These are phyloP conservation scores for Heterodera carotae DNA, from an alignment of 1,140 invertebrate species.

Conservation along the genomic window DNA sequence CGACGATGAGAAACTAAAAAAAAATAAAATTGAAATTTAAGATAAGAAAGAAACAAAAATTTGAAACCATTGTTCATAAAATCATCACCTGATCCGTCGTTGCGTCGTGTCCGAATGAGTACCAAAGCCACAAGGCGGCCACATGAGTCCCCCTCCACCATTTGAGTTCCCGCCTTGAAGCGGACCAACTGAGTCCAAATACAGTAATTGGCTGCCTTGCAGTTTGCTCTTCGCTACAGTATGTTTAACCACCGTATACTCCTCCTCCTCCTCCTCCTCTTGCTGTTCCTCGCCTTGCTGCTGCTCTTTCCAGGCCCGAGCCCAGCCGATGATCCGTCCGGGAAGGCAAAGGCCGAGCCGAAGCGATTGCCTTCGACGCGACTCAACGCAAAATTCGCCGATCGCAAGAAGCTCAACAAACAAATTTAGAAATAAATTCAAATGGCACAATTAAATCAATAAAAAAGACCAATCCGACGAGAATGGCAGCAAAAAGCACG, in stretches of 20 bases:
- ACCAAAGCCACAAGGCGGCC: not conserved
- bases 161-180: slow-evolving; percentile 8
- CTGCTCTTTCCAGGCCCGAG: not conserved
- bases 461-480: slow-evolving; percentile 51
- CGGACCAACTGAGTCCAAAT: slow-evolving; percentile 11
- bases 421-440: slow-evolving; percentile 23
- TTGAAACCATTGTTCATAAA: too few species aligned
- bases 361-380: slow-evolving; percentile 29
- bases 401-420: slow-evolving; percentile 40
- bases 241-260: not conserved
- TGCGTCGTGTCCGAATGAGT: slow-evolving; percentile 5
- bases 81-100: not conserved
- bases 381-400: slow-evolving; percentile 50
- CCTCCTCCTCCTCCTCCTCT: not conserved
- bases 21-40: not conserved
- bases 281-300: too few species aligned
- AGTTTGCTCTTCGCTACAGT: not conserved
- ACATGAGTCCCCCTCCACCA: not conserved
- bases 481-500: slow-evolving; percentile 55
- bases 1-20: not conserved
- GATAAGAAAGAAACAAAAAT: not conserved
- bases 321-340: slow-evolving; percentile 32
- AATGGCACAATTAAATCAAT: not conserved
- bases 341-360: slow-evolving; percentile 28
- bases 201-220: slow-evolving; percentile 21